Conservation (phyloP, 1,140 invertebrate genomes). For the Diabrotica undecimpunctata region DNA sequence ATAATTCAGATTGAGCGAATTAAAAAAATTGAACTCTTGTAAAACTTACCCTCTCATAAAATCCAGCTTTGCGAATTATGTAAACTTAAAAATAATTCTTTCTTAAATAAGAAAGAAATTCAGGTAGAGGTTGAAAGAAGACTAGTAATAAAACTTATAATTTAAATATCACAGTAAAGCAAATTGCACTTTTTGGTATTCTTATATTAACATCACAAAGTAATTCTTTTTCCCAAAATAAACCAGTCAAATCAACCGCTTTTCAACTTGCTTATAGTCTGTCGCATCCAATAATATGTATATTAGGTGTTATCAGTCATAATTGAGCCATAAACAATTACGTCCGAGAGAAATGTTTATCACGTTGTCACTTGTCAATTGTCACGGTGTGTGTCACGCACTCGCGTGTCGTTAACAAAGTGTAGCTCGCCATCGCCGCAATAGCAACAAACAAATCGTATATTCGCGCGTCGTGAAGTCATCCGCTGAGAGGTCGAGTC, state of each 20-base stretch:
- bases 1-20: no score
- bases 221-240: background rate
- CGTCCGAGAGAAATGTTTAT: background rate
- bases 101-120: background rate
- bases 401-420: slow-evolving; percentile 12
- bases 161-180: background rate
- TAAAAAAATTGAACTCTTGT: background rate
- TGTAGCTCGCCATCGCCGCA: slow-evolving; percentile 4
- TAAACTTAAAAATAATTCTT: background rate
- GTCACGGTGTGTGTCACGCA: background rate
- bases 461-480: slow-evolving; percentile 12
- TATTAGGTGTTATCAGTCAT: background rate
- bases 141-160: background rate
- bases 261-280: no score
- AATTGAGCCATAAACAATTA: background rate
- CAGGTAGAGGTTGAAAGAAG: background rate
- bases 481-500: slow-evolving; percentile 4
- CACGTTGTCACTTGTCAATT: background rate
- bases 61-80: background rate
- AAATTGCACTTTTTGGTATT: slow-evolving; percentile 1
- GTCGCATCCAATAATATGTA: no score
- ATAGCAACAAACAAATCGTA: slow-evolving; percentile 17
- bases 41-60: background rate
- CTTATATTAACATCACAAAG: background rate
- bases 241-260: no score